A percentile compares a stretch with the other conserved stretches of the same genome.
Evolutionary conservation across 2,113 vertebrate species (phyloP).

Genomic region (Coreoperca whiteheadi): DNA sequence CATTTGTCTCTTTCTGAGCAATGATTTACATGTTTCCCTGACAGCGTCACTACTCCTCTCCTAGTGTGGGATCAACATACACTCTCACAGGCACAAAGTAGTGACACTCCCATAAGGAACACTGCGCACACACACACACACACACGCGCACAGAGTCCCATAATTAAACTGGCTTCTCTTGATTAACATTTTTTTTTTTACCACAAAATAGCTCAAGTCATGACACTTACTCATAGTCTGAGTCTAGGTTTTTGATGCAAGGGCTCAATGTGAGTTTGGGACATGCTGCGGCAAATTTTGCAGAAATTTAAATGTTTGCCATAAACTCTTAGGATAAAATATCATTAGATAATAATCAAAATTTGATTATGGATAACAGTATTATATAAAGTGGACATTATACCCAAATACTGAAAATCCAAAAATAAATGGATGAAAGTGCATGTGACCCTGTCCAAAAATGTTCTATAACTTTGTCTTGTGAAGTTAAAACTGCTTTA

Average conservation of each 20-base stretch:
- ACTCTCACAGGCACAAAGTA: slow-evolving; percentile 9
- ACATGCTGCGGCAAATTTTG: background rate
- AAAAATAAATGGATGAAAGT: background rate
- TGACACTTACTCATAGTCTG: too few relatives aligned
- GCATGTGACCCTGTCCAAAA: background rate
- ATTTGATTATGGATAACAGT: background rate
- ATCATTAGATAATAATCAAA: background rate
- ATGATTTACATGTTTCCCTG: slow-evolving; percentile 76
- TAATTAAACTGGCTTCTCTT: background rate
- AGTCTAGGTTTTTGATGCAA: background rate
- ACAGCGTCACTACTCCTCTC: background rate
- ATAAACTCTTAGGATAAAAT: background rate
- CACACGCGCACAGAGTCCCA: background rate
- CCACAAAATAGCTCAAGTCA: background rate
- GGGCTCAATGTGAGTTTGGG: background rate
- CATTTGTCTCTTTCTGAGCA: slow-evolving; percentile 30
- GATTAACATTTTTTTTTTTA: background rate
- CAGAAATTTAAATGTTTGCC: background rate
- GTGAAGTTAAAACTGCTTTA: background rate
- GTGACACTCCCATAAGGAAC: slow-evolving; percentile 2
- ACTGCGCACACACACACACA: background rate
- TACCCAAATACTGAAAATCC: background rate
- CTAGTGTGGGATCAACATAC: slow-evolving; percentile 7
- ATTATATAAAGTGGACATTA: background rate
- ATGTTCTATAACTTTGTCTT: background rate